Conservation (phyloP, 1,140 invertebrate species). For the Coenobita brevimanus region DNA sequence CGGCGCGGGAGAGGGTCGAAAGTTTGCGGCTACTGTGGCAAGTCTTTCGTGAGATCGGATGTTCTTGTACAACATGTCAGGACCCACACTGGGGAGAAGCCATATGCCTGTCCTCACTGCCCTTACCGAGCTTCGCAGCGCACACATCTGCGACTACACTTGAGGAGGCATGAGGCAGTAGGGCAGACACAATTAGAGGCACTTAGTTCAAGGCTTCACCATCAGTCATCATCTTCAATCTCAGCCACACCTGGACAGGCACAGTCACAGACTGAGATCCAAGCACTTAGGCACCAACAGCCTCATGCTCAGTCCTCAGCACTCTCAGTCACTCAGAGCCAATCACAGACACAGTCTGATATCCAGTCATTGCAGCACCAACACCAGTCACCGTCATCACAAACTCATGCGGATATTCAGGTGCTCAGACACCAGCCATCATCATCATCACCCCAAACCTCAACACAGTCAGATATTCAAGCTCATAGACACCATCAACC, state of each 20-base stretch:
- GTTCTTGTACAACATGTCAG: conserved; percentile 57
- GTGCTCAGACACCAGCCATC: too few relatives aligned
- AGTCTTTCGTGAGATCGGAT: conserved; percentile 51
- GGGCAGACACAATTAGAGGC: neutral
- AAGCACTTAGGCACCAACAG: neutral
- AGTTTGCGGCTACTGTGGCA: conserved; percentile 55
- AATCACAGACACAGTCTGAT: too few relatives aligned
- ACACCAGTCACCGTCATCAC: too few relatives aligned
- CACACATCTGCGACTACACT: conserved; percentile 49
- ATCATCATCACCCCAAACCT: too few relatives aligned
- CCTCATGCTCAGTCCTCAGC: neutral
- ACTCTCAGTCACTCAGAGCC: neutral
- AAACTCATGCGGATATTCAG: too few relatives aligned
- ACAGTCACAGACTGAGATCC: conserved; percentile 8
- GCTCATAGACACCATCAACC: too few relatives aligned
- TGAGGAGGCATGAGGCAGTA: conserved; percentile 38
- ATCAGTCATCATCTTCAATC: neutral
- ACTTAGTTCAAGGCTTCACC: neutral
- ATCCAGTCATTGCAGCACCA: too few relatives aligned
- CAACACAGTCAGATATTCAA: too few relatives aligned
- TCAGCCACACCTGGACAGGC: neutral
- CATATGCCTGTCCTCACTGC: conserved; percentile 61
- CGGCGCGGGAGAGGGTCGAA: conserved; percentile 51
- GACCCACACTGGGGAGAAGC: conserved; percentile 61
- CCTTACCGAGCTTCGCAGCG: conserved; percentile 60